Evolutionary conservation across 2,113 vertebrate genomes (phyloP).

Genomic region (Oxygymnocypris stewartii): DNA sequence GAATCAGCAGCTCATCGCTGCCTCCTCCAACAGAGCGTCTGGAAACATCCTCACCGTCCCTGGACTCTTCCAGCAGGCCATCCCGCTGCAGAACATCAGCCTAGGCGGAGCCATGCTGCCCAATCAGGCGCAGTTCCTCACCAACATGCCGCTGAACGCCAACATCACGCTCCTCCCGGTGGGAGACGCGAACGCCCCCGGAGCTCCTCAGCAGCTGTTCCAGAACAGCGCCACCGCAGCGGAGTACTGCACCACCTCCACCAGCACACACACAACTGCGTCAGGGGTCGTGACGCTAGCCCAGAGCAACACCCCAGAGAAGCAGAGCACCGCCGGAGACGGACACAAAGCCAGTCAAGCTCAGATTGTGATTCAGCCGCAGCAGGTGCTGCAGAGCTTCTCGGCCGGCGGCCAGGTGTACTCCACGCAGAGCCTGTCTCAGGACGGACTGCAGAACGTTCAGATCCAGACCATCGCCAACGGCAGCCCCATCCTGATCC

Average conservation of each 20-base stretch:
- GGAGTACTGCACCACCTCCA: constrained; percentile 71
- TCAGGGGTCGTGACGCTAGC: constrained; percentile 64
- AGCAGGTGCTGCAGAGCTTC: constrained; percentile 84
- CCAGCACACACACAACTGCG: constrained; percentile 81
- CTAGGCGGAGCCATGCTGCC: constrained; percentile 84
- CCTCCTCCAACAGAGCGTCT: constrained; percentile 72
- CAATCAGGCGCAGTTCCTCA: constrained; percentile 89
- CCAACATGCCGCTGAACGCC: constrained; percentile 93
- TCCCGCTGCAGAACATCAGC: constrained; percentile 90
- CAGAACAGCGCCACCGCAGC: constrained; percentile 46
- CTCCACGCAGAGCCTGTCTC: constrained; percentile 86
- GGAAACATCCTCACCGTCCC: constrained; percentile 93
- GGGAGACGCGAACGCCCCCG: constrained; percentile 56
- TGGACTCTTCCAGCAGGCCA: constrained; percentile 87
- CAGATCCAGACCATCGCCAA: constrained; percentile 91
- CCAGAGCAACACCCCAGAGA: constrained; percentile 62
- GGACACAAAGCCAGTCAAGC: constrained; percentile 81
- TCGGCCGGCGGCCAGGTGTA: constrained; percentile 85
- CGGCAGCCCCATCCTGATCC: constrained; percentile 88
- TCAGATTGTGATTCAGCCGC: constrained; percentile 84
- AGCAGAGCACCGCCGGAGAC: constrained; percentile 66
- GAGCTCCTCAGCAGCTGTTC: constrained; percentile 64
- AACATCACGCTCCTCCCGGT: constrained; percentile 94
- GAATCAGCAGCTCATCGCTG: constrained; percentile 87
- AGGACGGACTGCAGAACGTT: constrained; percentile 92